These are phyloP conservation scores for Knipowitschia caucasica DNA, from an alignment of 2,797 vertebrate genomes.

Conservation along the genomic window DNA sequence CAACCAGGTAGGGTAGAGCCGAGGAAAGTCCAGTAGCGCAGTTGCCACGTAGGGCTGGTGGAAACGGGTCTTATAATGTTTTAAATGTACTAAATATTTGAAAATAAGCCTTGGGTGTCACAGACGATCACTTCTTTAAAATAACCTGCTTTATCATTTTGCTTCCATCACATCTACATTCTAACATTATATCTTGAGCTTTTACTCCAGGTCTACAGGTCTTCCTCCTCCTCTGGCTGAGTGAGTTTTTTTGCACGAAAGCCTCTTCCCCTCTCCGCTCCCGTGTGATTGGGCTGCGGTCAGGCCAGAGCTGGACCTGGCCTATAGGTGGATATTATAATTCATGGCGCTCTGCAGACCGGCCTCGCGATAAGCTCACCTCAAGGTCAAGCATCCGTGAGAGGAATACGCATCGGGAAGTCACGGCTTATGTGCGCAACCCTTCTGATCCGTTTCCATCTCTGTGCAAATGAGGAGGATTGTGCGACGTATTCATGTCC, in stretches of 20 bases:
- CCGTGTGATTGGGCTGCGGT: conserved; percentile 41
- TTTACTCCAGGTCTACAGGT: conserved; percentile 24
- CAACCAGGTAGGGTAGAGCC: no score
- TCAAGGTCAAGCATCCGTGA: conserved; percentile 78
- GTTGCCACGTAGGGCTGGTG: no score
- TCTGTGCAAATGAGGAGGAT: conserved; percentile 52
- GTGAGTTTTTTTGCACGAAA: conserved; percentile 36
- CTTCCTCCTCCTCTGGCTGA: conserved; percentile 37
- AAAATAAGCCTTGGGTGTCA: no score
- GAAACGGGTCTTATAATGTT: no score
- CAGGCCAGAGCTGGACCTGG: conserved; percentile 43
- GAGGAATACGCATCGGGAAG: conserved; percentile 76
- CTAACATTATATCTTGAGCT: conserved; percentile 31
- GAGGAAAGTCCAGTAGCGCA: no score
- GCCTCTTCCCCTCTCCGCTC: conserved; percentile 25
- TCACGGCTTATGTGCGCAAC: conserved; percentile 64
- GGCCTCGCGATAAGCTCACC: conserved; percentile 72
- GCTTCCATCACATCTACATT: conserved; percentile 1
- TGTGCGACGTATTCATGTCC: conserved; percentile 27
- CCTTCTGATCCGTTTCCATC: conserved; percentile 54
- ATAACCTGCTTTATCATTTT: neutral
- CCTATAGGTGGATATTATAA: conserved; percentile 71
- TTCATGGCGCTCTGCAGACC: conserved; percentile 67
- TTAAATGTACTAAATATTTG: no score
- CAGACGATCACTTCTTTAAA: no score